Base-by-base conservation (phyloP, 2,888 invertebrate genomes). In the Germaria angustata region DNA sequence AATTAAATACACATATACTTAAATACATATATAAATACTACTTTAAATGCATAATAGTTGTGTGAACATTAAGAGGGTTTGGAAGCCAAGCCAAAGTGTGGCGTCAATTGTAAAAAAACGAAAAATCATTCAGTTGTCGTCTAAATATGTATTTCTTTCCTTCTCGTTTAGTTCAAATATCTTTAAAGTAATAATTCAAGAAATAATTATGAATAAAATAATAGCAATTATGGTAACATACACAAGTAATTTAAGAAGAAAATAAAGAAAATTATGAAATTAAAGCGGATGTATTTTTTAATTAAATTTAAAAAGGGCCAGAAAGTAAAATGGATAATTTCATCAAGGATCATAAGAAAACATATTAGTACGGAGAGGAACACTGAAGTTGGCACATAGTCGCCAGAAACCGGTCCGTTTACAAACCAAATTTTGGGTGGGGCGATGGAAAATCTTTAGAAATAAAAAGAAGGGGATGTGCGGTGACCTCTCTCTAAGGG, bases 151-250 rank as follows among this genome's bases (percentile, higher is more conserved):
- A 72, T 68, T 59, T 73, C 63, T 41, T 15, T 55, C 17, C 36
- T 68, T 82, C 65, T 82, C 75, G 65, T 75, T 82, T 79, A 82
- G 82, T 82, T 82, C 82, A 82, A 82, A 82, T 82, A 75, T 75
- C 66, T 75, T 76, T 79, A 53, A 78, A 81, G 61, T 66, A 55
- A 63, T 68, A 77, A 72, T 79, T 61, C 55, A 66, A 53, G 24
- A 69, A 63, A 41, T 57, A 71, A 79, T 59, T 59, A 59, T 72
- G 32, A 79, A 82, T 71, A 65, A 71, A 79, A 68, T 53, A 78
- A 57, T 69, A 81, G 71, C 39, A 49, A 77, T 59, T 75, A 79
- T 55, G 39, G 72, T 71, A 28, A 65, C 59, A 36, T 53, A 32
- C 49, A 39, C 65, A 81, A 72, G 57, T 80, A 55, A 13, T 32